A percentile compares a stretch with the other conserved stretches of the same genome.
Conservation (phyloP, 1,140 invertebrate genomes). For the Diorhabda carinulata region DNA sequence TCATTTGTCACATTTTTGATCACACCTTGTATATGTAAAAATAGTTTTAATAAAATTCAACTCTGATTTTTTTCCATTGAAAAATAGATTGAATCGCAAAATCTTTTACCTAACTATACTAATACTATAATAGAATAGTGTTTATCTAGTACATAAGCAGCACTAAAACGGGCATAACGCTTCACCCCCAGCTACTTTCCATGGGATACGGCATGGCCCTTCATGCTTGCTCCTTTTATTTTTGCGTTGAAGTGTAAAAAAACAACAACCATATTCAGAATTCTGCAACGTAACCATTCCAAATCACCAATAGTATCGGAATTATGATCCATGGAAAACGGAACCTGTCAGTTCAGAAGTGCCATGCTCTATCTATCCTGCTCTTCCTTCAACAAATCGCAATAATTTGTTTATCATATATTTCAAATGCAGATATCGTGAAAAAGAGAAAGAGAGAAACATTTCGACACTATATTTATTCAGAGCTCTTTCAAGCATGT, state of each 20-base stretch:
- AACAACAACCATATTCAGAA: too few species aligned
- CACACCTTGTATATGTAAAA: too few species aligned
- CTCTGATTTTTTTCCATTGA: too few species aligned
- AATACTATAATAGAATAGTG: too few species aligned
- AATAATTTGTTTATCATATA: not conserved
- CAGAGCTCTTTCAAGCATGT: too few species aligned
- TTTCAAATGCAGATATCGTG: too few species aligned
- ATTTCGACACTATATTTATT: too few species aligned
- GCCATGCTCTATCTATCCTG: slow-evolving; percentile 40
- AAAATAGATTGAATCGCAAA: too few species aligned
- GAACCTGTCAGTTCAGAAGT: slow-evolving; percentile 40
- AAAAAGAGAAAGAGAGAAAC: too few species aligned
- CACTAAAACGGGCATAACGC: slow-evolving; percentile 24
- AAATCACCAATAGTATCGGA: slow-evolving; percentile 37
- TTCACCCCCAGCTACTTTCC: slow-evolving; percentile 10
- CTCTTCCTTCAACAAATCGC: not conserved
- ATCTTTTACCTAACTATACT: too few species aligned
- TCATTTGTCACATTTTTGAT: too few species aligned
- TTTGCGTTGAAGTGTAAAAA: not conserved
- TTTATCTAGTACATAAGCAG: not conserved
- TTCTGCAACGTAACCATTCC: slow-evolving; percentile 19
- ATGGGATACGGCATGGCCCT: slow-evolving; percentile 45
- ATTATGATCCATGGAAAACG: slow-evolving; percentile 28
- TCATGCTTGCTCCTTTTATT: slow-evolving; percentile 38
- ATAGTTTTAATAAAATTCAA: too few species aligned